Evolutionary conservation across 2,797 vertebrate genomes (phyloP), one percentile per base, ranked within the genome.

Genomic region (Peromyscus eremicus): DNA sequence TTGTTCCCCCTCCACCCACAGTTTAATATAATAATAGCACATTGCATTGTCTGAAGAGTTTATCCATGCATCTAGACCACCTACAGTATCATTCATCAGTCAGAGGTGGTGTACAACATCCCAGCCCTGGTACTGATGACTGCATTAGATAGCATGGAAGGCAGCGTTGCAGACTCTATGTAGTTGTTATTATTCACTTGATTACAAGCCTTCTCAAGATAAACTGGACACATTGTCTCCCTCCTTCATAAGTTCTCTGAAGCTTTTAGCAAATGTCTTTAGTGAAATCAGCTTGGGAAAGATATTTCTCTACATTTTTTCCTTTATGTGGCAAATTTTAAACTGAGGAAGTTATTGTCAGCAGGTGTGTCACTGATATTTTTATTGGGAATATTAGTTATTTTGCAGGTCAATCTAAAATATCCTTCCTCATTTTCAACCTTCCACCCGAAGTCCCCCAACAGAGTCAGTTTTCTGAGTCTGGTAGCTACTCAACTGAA

Each of bases 381-480:
- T 89, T 94, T 89, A 77, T 84, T 95, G 37, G 12, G 40, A 95
- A 4, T 92, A 57, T 84, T 92, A 71, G 11, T 91, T 60, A 70
- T 83, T 95, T 92, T 85, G 12, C 49, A 71, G 43, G 64, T 94
- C 43, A 88, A 34, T 29, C 82, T 93, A 81, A 95, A 95, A 85
- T 95, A 52, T 9, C 17, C n/a, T n/a, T 11, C 43, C 14, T 76
- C 27, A 62, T 17, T 94, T 94, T 89, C 43, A 68, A 81, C 90
- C 62, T 5, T 12, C 5, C 13, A 12, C 16, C n/a, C 5, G 14
- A 11, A 0, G 19, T 2, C 25, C 43, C 1, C 0, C 10, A 76
- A 81, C 66, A 37, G 25, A 43, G 4, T 92, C 76, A 96, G 32
- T 87, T 92, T 88, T 70, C 55, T 89, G 73, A 86, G 29, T 52